Evolutionary conservation across 2,888 invertebrate genomes (phyloP).

Genomic region (Ceratothoa steindachneri): DNA sequence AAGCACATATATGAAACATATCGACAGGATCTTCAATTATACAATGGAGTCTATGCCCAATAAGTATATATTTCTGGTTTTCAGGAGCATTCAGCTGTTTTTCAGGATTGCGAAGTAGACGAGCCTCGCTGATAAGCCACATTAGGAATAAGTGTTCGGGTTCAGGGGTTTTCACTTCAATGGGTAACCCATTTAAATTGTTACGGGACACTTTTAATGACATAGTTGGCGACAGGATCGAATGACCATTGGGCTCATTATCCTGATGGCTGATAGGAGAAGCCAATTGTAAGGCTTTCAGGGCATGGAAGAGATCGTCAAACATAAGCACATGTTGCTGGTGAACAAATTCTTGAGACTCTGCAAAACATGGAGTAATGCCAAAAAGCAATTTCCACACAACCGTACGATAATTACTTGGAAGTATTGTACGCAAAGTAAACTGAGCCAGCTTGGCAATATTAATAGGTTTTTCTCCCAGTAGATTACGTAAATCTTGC

Average conservation of each 20-base stretch:
- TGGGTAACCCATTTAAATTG: neutral
- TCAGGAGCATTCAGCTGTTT: slow-evolving; percentile 19
- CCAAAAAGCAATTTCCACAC: slow-evolving; percentile 83
- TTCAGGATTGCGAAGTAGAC: slow-evolving; percentile 18
- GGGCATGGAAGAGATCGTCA: slow-evolving; percentile 28
- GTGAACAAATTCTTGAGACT: slow-evolving; percentile 32
- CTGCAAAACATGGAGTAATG: slow-evolving; percentile 51
- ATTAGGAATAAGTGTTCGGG: slow-evolving; percentile 31
- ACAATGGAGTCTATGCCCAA: slow-evolving; percentile 17
- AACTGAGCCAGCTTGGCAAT: slow-evolving; percentile 76
- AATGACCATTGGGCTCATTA: neutral
- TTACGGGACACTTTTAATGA: neutral
- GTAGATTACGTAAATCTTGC: slow-evolving; percentile 53
- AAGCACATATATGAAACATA: slow-evolving; percentile 26
- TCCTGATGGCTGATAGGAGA: neutral
- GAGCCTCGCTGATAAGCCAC: slow-evolving; percentile 37
- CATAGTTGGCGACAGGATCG: neutral
- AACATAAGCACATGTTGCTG: slow-evolving; percentile 29
- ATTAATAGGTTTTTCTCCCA: slow-evolving; percentile 79
- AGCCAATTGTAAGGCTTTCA: slow-evolving; percentile 18
- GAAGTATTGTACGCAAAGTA: slow-evolving; percentile 76
- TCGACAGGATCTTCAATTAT: slow-evolving; percentile 32
- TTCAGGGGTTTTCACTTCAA: slow-evolving; percentile 8
- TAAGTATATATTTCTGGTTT: slow-evolving; percentile 23
- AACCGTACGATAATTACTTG: slow-evolving; percentile 70